Evolutionary conservation across 2,797 vertebrate genomes (phyloP), one percentile per base, ranked within the genome.

Genomic region (Gastrophryne carolinensis): DNA sequence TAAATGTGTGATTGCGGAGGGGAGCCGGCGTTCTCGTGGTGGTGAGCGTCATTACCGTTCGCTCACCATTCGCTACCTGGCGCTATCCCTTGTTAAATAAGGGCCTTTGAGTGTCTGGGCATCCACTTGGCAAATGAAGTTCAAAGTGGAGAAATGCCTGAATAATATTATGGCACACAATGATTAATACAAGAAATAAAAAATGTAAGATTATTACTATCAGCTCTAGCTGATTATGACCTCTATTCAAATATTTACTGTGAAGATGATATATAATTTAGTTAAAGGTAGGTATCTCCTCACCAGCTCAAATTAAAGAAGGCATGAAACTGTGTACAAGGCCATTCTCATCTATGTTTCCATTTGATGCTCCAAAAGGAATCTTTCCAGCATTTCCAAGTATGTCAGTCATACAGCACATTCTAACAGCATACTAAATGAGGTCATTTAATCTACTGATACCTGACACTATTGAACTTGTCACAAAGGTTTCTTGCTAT

Each of bases 351-450:
- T 54, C 34, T 54, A 52, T 29, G 21, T 66, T 37, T 5, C 27
- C n/a, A 17, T 67, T 67, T 67, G 49, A 69, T 23, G 57, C 32
- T 39, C 32, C 34, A 24, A 5, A 61, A 44, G n/a, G n/a, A 61
- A 35, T 68, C 23, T 35, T 29, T 57, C 24, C n/a, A n/a, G 29
- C 53, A 23, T 8, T 60, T 60, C 60, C 24, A 32, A 24, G 29
- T 35, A 15, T 71, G 54, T 35, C 29, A 24, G 26, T 32, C 12
- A 60, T 4, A 49, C 60, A 29, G 27, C 8, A 37, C 21, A 53
- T 24, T 50, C 44, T 52, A 15, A 35, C 47, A 37, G 13, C 19
- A 24, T 35, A 50, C 30, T 35, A 8, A 52, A 49, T 15, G 35
- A 13, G 47, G 3, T 17, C 54, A 68, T 54, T 68, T 32, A 39